phyloP scores from a whole-genome alignment of 2,888 invertebrate species.

The Pharmacophagus antenor region DNA sequence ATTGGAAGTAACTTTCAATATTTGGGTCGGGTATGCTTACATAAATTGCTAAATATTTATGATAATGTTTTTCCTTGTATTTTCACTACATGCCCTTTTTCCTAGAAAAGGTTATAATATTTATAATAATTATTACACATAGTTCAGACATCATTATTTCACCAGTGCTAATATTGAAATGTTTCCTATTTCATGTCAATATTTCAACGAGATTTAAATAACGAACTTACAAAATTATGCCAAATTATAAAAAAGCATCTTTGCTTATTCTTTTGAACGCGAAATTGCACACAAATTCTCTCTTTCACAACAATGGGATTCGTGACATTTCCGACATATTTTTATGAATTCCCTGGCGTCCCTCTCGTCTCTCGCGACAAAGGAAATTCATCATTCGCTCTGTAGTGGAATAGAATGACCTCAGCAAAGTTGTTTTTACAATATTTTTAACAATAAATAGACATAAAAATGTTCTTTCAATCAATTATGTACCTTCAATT shows the following conservation, averaged over 20 bases:
- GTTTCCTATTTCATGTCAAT: neutral
- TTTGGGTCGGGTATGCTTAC: too few relatives aligned
- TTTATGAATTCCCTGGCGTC: constrained; percentile 28
- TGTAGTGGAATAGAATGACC: constrained; percentile 29
- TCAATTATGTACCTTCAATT: neutral
- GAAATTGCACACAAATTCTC: constrained; percentile 30
- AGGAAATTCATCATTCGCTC: constrained; percentile 33
- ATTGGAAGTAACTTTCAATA: too few relatives aligned
- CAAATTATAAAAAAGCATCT: constrained; percentile 17
- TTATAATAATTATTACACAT: too few relatives aligned
- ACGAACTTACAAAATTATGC: constrained; percentile 4
- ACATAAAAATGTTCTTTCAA: neutral
- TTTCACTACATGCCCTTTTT: too few relatives aligned
- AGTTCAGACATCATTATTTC: too few relatives aligned
- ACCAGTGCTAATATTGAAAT: neutral
- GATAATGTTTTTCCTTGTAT: too few relatives aligned
- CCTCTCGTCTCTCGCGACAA: constrained; percentile 28
- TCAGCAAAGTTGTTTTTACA: constrained; percentile 29
- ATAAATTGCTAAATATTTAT: too few relatives aligned
- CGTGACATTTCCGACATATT: constrained; percentile 29
- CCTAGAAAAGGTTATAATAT: too few relatives aligned
- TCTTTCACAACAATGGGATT: constrained; percentile 28
- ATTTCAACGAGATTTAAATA: neutral
- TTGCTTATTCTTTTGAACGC: constrained; percentile 26
- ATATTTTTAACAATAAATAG: constrained; percentile 18